Evolutionary conservation across 1,140 invertebrate genomes (phyloP), one percentile per base, ranked within the genome.

Genomic region (Olivierus martensii): DNA sequence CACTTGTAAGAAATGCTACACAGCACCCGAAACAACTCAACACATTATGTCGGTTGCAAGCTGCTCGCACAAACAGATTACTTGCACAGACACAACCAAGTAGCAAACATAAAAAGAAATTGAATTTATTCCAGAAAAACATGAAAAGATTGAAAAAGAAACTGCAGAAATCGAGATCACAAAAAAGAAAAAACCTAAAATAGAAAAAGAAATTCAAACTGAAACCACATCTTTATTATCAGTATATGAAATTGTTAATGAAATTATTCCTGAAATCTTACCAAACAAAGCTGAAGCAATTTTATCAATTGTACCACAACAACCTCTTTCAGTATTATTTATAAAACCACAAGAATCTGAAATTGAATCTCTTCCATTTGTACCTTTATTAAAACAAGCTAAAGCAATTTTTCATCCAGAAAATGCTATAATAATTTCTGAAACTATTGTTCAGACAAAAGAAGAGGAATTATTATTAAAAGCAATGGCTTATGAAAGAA

Each of bases 171-270:
- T n/a, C n/a, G n/a, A n/a, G n/a, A n/a, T n/a, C n/a, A n/a, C n/a
- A n/a, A n/a, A n/a, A n/a, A n/a, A n/a, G n/a, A n/a, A n/a, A n/a
- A n/a, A n/a, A n/a, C n/a, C n/a, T n/a, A n/a, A n/a, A n/a, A n/a
- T n/a, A n/a, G n/a, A n/a, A n/a, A n/a, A n/a, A n/a, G n/a, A n/a
- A n/a, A n/a, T n/a, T n/a, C n/a, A 28, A 28, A 28, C 28, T 6
- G 28, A 28, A 42, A 51, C 14, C 1, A 22, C 34, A 36, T 28
- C 28, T 6, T 28, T 28, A 28, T 44, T 56, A 18, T 47, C 51
- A 28, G 18, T 52, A 49, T 46, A 18, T 35, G 55, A 56, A 46
- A 45, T 50, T 11, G 55, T 56, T 18, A 39, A 56, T 46, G 51
- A n/a, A 49, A 41, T 52, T 22, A 46, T 49, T 5, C 14, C 35